A percentile compares a stretch with the other conserved stretches of the same genome.
Conservation (phyloP, 2,797 vertebrate genomes). For the Muscicapa striata region DNA sequence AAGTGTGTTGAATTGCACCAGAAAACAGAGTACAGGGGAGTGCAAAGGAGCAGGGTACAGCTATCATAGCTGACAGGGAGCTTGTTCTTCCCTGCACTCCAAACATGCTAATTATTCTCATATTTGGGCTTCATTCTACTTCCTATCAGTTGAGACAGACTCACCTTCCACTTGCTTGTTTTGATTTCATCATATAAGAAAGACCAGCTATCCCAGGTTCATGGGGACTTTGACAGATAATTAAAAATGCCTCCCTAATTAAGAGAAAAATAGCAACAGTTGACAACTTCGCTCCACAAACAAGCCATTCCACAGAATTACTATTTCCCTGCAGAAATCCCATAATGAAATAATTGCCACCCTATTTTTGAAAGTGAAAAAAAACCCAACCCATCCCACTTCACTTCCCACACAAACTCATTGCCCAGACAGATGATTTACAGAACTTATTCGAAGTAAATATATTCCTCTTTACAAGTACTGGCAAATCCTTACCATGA, state of each 20-base stretch:
- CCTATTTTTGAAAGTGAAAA: neutral
- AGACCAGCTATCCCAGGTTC: conserved; percentile 15
- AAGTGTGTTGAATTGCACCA: neutral
- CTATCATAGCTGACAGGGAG: neutral
- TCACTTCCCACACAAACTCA: neutral
- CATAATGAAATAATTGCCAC: conserved; percentile 10
- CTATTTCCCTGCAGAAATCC: neutral
- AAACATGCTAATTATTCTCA: conserved; percentile 31
- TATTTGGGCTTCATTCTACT: neutral
- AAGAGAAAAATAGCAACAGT: conserved; percentile 30
- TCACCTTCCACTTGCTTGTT: neutral
- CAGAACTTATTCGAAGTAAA: neutral
- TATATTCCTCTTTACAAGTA: neutral
- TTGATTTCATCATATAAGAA: conserved; percentile 31
- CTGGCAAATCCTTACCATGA: neutral
- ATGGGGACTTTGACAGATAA: conserved; percentile 38
- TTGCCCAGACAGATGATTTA: neutral
- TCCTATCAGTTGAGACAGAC: conserved; percentile 19
- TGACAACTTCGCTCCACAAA: conserved; percentile 19
- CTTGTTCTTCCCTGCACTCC: neutral
- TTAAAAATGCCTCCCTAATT: conserved; percentile 53
- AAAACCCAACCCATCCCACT: neutral
- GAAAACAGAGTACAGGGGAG: neutral
- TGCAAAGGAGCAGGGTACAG: neutral
- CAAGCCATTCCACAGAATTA: conserved; percentile 16